Evolutionary conservation across 2,888 invertebrate species (phyloP).

Genomic region (Rhingia rostrata): DNA sequence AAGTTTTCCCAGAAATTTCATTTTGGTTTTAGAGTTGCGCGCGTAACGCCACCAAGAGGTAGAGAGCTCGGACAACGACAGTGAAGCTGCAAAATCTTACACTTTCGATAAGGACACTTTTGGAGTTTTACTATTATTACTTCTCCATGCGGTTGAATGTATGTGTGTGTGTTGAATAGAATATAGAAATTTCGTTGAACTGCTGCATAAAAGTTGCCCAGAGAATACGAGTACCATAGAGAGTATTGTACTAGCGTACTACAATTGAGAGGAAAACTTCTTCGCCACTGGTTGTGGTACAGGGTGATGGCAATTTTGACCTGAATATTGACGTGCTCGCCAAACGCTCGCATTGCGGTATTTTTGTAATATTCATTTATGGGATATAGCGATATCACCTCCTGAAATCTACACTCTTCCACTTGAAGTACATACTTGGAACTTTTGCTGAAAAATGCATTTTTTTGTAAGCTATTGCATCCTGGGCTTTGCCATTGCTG

Average conservation of each 20-base stretch:
- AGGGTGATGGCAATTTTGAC: constrained; percentile 37
- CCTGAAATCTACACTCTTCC: constrained; percentile 42
- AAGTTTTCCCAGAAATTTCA: constrained; percentile 58
- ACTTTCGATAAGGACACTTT: constrained; percentile 74
- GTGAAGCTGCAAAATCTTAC: constrained; percentile 72
- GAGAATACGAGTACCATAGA: constrained; percentile 67
- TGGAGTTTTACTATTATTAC: constrained; percentile 74
- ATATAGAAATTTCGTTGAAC: constrained; percentile 57
- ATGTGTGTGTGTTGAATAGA: neutral
- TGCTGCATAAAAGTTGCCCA: constrained; percentile 58
- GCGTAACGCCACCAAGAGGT: neutral
- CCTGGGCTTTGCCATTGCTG: neutral
- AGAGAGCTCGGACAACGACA: constrained; percentile 15
- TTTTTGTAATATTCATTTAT: constrained; percentile 68
- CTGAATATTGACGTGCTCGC: constrained; percentile 41
- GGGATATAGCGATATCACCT: constrained; percentile 49
- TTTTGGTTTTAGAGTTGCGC: constrained; percentile 25
- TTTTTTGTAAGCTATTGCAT: constrained; percentile 46
- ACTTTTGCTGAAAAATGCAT: constrained; percentile 74
- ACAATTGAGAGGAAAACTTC: constrained; percentile 64
- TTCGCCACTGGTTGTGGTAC: constrained; percentile 2
- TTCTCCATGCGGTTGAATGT: constrained; percentile 51
- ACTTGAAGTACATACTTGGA: constrained; percentile 58
- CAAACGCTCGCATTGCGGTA: constrained; percentile 22
- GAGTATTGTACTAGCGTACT: constrained; percentile 64